phyloP scores from a whole-genome alignment of 2,113 vertebrate genomes.

The Crypturellus undulatus region DNA sequence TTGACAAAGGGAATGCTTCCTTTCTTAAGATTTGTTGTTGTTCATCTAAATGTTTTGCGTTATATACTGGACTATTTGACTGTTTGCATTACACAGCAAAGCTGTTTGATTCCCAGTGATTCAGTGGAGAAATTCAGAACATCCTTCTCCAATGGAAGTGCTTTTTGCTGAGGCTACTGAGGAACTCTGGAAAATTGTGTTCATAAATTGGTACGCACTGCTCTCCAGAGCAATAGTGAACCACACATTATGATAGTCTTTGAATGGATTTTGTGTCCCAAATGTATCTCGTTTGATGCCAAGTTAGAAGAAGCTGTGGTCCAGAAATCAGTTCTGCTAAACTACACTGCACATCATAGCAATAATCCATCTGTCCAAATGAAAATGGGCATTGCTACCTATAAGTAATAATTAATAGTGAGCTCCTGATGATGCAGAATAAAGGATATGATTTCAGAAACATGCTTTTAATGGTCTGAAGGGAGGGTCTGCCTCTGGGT shows the following conservation, averaged over 20 bases:
- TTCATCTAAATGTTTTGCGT: conserved; percentile 11
- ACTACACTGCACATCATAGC: too few relatives aligned
- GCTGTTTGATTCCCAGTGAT: not conserved
- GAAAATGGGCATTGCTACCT: not conserved
- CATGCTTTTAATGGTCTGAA: not conserved
- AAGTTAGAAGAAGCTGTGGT: not conserved
- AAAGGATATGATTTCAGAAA: not conserved
- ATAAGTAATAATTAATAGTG: not conserved
- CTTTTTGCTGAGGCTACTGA: not conserved
- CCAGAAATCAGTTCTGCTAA: not conserved
- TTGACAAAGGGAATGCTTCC: not conserved
- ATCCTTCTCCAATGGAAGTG: not conserved
- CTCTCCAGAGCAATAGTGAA: not conserved
- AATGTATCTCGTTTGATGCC: not conserved
- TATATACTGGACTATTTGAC: not conserved
- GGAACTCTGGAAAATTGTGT: not conserved
- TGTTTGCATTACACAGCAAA: not conserved
- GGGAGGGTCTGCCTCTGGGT: not conserved
- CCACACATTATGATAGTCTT: not conserved
- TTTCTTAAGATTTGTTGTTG: conserved; percentile 4
- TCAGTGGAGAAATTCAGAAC: not conserved
- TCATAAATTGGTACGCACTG: not conserved
- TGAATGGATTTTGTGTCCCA: not conserved
- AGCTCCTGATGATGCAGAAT: not conserved
- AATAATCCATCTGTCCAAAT: not conserved